Base-by-base conservation (phyloP, 2,113 vertebrate species). In the Platysternon megacephalum region DNA sequence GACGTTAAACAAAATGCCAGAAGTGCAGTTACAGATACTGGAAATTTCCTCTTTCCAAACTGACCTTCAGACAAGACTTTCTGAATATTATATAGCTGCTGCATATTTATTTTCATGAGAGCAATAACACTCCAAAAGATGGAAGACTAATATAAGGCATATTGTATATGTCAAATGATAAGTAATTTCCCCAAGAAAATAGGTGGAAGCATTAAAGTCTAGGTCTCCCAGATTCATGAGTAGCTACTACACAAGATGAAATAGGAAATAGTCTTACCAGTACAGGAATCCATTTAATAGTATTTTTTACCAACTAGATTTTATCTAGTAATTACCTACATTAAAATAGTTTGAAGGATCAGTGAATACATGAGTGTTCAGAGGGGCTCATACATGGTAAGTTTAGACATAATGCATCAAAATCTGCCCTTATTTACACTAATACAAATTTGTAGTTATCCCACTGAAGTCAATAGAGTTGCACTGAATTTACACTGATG, bases 401-500 rank as follows among this genome's bases (percentile, higher is more conserved):
- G 0, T 68, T 56, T 87, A 29, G 5, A 6, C 28, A 11, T 2
- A 83, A 10, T 14, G 11, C 35, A 16, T 14, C 58, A 35, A 88
- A 92, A 82, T n/a, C 0, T 79, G 82, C 2, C 0, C 1, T 53
- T 46, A 87, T 44, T 82, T 91, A 61, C 83, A 84, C 35, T n/a
- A 68, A 5, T 79, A 74, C 3, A 58, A n/a, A 56, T 26, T 55
- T 93, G 0, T 11, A 78, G 3, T 28, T 82, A 44, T 1, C 16
- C 61, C 61, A 13, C 1, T 28, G 24, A 14, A 51, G 49, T 83
- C 0, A 51, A 32, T 9, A 3, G 16, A 1, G 0, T 44, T 93
- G 19, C 68, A 55, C 5, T 6, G 53, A 78, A 85, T 52, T 51
- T 72, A 4, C 8, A 28, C 5, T 82, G 19, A 21, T 84, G 53